Percentiles rank a stretch among this genome's conserved stretches.
Evolutionary conservation across 2,113 vertebrate species (phyloP).

Genomic region (Peromyscus californicus): DNA sequence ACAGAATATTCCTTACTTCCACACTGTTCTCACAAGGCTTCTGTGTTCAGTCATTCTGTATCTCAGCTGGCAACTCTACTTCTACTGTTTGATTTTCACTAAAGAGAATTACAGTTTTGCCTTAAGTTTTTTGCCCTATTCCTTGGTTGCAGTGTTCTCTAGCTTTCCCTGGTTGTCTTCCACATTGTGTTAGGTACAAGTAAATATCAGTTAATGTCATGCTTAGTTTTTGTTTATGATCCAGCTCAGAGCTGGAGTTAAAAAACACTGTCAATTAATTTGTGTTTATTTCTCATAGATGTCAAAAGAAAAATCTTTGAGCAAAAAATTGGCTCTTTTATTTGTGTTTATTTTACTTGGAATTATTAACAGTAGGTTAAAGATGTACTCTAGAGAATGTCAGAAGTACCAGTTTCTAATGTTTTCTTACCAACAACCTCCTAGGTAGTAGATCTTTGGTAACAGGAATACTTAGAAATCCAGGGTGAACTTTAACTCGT

Average conservation of each 20-base stretch:
- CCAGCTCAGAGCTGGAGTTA: neutral
- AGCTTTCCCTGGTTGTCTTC: neutral
- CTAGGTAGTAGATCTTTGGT: constrained; percentile 38
- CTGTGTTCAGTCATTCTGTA: neutral
- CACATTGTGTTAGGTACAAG: neutral
- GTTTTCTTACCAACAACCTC: constrained; percentile 32
- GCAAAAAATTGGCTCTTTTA: constrained; percentile 11
- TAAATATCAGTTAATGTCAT: constrained; percentile 30
- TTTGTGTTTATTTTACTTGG: constrained; percentile 48
- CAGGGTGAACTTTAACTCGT: constrained; percentile 41
- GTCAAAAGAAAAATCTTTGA: constrained; percentile 33
- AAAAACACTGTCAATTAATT: constrained; percentile 29
- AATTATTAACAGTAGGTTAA: constrained; percentile 22
- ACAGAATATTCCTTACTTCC: neutral
- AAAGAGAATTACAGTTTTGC: constrained; percentile 8
- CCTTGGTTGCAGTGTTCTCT: neutral
- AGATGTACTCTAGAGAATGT: neutral
- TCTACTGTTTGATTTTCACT: neutral
- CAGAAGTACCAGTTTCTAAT: constrained; percentile 36
- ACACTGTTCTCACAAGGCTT: constrained; percentile 1
- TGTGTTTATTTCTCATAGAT: constrained; percentile 23
- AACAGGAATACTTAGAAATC: neutral
- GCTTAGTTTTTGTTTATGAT: constrained; percentile 11
- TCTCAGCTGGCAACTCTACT: neutral
- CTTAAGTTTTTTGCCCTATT: neutral